Evolutionary conservation across 2,113 vertebrate species (phyloP).

Genomic region (Sminthopsis crassicaudata): DNA sequence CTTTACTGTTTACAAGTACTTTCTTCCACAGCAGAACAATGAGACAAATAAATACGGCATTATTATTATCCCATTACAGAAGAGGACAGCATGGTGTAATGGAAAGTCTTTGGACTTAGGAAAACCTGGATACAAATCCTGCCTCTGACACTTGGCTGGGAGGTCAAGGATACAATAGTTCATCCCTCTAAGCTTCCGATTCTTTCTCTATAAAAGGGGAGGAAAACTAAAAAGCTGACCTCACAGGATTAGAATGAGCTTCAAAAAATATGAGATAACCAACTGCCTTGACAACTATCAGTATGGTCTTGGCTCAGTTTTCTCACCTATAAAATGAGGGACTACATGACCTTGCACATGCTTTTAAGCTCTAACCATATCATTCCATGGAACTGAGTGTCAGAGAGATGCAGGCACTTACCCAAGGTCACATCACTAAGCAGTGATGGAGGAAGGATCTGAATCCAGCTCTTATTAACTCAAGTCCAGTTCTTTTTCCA

Average conservation of each 20-base stretch:
- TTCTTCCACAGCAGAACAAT: background rate
- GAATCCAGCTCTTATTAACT: background rate
- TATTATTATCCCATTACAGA: background rate
- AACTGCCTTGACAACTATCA: background rate
- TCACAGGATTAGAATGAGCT: background rate
- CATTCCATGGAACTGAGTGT: background rate
- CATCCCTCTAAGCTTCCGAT: background rate
- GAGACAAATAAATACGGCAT: background rate
- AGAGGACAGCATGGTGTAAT: background rate
- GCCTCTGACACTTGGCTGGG: background rate
- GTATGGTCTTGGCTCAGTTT: background rate
- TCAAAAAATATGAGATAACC: background rate
- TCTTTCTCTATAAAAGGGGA: background rate
- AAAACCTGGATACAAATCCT: background rate
- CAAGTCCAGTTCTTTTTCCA: background rate
- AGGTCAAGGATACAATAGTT: background rate
- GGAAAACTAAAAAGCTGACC: background rate
- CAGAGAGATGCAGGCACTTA: background rate
- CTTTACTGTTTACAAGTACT: background rate
- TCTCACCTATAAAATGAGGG: background rate
- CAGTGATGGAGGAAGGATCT: background rate
- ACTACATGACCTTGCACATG: background rate
- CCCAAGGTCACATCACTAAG: background rate
- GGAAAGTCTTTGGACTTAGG: background rate
- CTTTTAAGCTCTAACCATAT: background rate